phyloP scores from a whole-genome alignment of 2,113 vertebrate species.

The Stegastes partitus region DNA sequence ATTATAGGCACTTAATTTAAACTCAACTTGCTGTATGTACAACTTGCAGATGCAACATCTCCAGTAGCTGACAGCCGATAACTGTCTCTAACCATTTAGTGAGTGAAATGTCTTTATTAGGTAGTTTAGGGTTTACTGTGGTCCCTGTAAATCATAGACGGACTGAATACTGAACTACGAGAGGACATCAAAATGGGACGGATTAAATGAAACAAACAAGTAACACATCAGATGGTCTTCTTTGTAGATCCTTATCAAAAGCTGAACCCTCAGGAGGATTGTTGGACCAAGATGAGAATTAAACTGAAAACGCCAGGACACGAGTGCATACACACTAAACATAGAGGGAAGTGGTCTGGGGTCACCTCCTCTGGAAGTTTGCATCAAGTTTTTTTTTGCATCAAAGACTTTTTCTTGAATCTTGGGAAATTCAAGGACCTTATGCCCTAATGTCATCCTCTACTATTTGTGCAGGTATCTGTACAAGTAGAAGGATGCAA shows the following conservation, averaged over 20 bases:
- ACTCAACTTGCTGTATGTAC: conserved; percentile 1
- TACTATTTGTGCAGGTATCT: not conserved
- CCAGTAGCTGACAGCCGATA: not conserved
- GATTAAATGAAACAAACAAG: not conserved
- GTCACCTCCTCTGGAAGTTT: conserved; percentile 29
- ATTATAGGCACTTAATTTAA: conserved; percentile 71
- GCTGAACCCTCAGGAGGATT: not conserved
- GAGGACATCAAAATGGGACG: not conserved
- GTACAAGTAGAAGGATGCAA: not conserved
- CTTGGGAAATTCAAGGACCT: not conserved
- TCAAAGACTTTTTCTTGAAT: not conserved
- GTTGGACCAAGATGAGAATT: not conserved
- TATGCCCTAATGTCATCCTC: conserved; percentile 13
- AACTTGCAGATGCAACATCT: not conserved
- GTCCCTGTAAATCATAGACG: conserved; percentile 19
- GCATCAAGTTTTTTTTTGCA: not conserved
- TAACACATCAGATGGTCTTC: no score
- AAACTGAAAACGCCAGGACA: not conserved
- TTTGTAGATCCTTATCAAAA: no score
- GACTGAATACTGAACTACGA: not conserved
- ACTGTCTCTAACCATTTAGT: not conserved
- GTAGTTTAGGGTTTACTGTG: conserved; percentile 8
- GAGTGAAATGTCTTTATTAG: not conserved
- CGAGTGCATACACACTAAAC: not conserved
- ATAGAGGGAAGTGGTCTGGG: not conserved